Evolutionary conservation across 2,797 vertebrate species (phyloP).

Genomic region (Lithobates sylvaticus): DNA sequence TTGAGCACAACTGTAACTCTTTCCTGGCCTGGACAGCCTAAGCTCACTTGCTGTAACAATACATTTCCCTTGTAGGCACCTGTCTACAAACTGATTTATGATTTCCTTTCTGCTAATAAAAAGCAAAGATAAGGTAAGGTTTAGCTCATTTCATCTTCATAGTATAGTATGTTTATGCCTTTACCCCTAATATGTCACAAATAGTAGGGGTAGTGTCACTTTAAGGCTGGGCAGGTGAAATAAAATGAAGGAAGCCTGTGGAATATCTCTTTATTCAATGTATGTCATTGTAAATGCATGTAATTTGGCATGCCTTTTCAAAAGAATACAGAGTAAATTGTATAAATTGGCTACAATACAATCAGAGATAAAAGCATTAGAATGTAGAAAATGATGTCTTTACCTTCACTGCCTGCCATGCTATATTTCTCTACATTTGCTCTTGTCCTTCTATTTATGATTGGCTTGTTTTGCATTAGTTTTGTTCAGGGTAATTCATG

Average conservation of each 20-base stretch:
- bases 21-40: too few relatives aligned
- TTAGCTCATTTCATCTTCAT: too few relatives aligned
- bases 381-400: background rate
- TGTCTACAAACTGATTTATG: too few relatives aligned
- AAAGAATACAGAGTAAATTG: background rate
- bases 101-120: too few relatives aligned
- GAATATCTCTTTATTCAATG: background rate
- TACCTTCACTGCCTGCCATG: background rate
- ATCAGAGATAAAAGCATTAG: background rate
- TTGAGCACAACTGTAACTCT: too few relatives aligned
- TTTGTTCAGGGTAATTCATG: background rate
- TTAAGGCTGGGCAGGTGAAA: background rate
- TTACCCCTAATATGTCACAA: background rate
- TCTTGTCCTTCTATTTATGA: background rate
- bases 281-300: background rate
- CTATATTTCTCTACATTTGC: background rate
- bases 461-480: too few relatives aligned
- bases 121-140: too few relatives aligned
- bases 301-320: background rate
- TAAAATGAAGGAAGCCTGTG: background rate
- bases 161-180: too few relatives aligned
- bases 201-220: background rate
- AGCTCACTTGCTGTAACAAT: too few relatives aligned
- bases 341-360: background rate
- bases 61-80: too few relatives aligned